Percentiles rank a stretch among this genome's conserved stretches.
These are phyloP conservation scores for Hyles euphorbiae DNA, from an alignment of 1,140 invertebrate species.

Conservation along the genomic window DNA sequence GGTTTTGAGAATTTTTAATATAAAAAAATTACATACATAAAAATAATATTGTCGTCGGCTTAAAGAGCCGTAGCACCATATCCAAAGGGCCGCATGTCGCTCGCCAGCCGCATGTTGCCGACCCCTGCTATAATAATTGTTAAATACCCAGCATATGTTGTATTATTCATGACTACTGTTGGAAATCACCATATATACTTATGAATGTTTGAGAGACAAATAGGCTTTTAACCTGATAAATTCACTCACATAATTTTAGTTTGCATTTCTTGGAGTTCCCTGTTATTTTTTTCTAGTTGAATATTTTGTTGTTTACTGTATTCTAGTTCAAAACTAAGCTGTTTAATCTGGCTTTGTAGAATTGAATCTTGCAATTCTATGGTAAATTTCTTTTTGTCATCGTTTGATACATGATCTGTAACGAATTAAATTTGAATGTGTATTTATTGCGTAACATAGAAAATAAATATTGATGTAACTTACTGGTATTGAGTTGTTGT, in stretches of 20 bases:
- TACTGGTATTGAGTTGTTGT: slow-evolving; percentile 1
- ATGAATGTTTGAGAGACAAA: no score
- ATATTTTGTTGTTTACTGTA: slow-evolving; percentile 40
- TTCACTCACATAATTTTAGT: slow-evolving; percentile 41
- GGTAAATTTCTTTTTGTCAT: slow-evolving; percentile 14
- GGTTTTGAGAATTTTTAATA: no score
- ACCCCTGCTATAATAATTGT: no score
- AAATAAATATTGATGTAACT: not conserved
- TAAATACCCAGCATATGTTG: no score
- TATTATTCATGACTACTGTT: no score
- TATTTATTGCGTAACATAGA: not conserved
- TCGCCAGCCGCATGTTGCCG: no score
- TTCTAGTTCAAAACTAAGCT: slow-evolving; percentile 33
- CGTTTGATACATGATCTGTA: slow-evolving; percentile 10
- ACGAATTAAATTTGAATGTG: slow-evolving; percentile 3
- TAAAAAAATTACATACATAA: no score
- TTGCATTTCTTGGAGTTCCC: slow-evolving; percentile 40
- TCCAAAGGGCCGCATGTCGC: no score
- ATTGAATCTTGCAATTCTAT: slow-evolving; percentile 29
- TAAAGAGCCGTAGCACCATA: no score
- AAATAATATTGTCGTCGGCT: no score
- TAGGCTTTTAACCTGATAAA: not conserved
- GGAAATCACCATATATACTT: no score
- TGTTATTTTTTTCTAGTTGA: slow-evolving; percentile 30
- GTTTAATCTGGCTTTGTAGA: slow-evolving; percentile 41